Evolutionary conservation across 2,888 invertebrate genomes (phyloP).

Genomic region (Idaea straminata): DNA sequence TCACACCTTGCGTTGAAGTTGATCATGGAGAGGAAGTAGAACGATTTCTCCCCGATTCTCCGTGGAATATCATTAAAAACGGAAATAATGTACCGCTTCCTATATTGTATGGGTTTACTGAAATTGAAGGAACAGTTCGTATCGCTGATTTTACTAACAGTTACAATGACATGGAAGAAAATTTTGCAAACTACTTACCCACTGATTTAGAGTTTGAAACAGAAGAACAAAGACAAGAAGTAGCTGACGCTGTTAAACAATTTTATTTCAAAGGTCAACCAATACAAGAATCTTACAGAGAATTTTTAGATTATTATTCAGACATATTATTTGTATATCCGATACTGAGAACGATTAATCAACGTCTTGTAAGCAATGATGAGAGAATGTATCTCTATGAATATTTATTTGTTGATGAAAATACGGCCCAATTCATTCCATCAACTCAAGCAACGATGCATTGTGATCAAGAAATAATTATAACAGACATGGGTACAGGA

Average conservation of each 20-base stretch:
- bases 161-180: slow-evolving; percentile 38
- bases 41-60: slow-evolving; percentile 33
- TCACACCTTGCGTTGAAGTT: slow-evolving; percentile 37
- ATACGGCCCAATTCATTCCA: slow-evolving; percentile 13
- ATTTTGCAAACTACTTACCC: slow-evolving; percentile 49
- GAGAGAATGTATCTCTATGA: slow-evolving; percentile 47
- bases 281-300: slow-evolving; percentile 20
- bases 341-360: slow-evolving; percentile 35
- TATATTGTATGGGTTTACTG: slow-evolving; percentile 39
- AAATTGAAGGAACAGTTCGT: slow-evolving; percentile 43
- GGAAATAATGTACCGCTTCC: slow-evolving; percentile 28
- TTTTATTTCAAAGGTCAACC: slow-evolving; percentile 48
- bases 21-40: slow-evolving; percentile 25
- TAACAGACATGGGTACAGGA: slow-evolving; percentile 6
- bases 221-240: slow-evolving; percentile 27
- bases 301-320: slow-evolving; percentile 38
- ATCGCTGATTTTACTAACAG: slow-evolving; percentile 26
- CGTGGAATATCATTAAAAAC: slow-evolving; percentile 30
- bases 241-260: slow-evolving; percentile 35
- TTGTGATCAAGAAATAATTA: slow-evolving; percentile 36
- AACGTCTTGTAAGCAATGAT: slow-evolving; percentile 34
- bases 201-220: slow-evolving; percentile 34
- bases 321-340: slow-evolving; percentile 53
- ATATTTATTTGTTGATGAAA: slow-evolving; percentile 42
- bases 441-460: slow-evolving; percentile 36